Evolutionary conservation across 1,140 invertebrate species (phyloP), one percentile per base, ranked within the genome.

Genomic region (Dryas iulia): DNA sequence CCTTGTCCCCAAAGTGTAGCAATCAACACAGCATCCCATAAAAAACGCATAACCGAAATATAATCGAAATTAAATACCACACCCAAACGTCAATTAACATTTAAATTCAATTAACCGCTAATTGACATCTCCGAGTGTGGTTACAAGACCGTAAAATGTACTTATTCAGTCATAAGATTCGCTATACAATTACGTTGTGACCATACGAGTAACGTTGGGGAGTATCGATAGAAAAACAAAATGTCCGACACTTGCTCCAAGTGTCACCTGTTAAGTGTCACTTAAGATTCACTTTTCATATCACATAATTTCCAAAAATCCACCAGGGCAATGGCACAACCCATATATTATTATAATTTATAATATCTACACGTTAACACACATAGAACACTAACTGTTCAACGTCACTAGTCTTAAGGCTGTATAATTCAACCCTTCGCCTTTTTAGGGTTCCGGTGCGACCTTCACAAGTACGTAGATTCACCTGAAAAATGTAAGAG

Each of bases 391-490:
- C 86, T 89, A 84, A 72, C 72, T 79, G 78, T 80, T 79, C 68
- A 77, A 86, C 69, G 75, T 82, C 86, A 87, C 83, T 86, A 86
- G 56, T 66, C 65, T 72, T 74, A 77, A 79, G 78, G 79, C 81
- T 81, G 79, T 78, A 82, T 54, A 76, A 74, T 76, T 83, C 73
- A 71, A 86, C 79, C 76, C 81, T 79, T 8, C 39, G 39, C 39
- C 39, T 14, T 47, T 47, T 39, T 39, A 39, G 33, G 33, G 33
- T 39, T 39, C 39, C 39, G 14, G 18, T 78, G 81, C 73, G 80
- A 85, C 79, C 83, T 79, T 92, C 92, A 92, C 92, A 92, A 86
- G 84, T 92, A 92, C 72, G 90, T 92, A 61, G 92, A 92, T 89
- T 92, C 92, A 91, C 92, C 92, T 92, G 92, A 79, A 92, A 77